Conservation (phyloP, 2,888 invertebrate species). For the Tholera decimalis region DNA sequence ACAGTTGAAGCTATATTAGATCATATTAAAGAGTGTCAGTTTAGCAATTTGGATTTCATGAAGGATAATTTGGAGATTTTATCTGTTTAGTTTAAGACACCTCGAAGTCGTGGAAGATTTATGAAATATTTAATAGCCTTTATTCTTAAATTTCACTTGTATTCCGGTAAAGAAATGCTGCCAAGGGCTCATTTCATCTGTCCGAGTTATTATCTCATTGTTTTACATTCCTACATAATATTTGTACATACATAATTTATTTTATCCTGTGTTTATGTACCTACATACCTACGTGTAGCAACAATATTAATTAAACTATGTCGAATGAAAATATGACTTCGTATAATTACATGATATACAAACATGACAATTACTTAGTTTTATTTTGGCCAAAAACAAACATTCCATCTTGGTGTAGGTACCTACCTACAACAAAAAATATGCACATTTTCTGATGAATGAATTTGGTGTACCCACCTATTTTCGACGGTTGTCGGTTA, state of each 20-base stretch:
- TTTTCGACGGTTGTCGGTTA: too few species aligned
- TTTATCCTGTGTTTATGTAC: neutral
- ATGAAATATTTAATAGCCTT: too few species aligned
- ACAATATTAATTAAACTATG: neutral
- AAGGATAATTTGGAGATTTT: slow-evolving; percentile 75
- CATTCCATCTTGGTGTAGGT: too few species aligned
- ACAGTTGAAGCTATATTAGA: slow-evolving; percentile 83
- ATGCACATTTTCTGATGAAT: neutral
- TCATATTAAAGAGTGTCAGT: slow-evolving; percentile 85
- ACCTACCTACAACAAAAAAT: neutral
- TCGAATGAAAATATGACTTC: neutral
- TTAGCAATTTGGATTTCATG: slow-evolving; percentile 68
- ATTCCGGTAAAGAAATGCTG: neutral
- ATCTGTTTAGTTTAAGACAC: neutral
- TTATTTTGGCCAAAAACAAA: neutral
- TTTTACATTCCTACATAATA: neutral
- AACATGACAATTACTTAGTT: too few species aligned
- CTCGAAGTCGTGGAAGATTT: too few species aligned
- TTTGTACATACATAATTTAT: neutral
- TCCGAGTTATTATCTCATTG: neutral
- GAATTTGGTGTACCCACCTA: too few species aligned
- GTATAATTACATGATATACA: neutral
- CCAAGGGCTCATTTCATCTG: neutral
- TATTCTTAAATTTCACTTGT: too few species aligned
- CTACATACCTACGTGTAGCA: too few species aligned